These are phyloP conservation scores for Platycheirus albimanus DNA, from an alignment of 2,888 invertebrate genomes.

Conservation along the genomic window DNA sequence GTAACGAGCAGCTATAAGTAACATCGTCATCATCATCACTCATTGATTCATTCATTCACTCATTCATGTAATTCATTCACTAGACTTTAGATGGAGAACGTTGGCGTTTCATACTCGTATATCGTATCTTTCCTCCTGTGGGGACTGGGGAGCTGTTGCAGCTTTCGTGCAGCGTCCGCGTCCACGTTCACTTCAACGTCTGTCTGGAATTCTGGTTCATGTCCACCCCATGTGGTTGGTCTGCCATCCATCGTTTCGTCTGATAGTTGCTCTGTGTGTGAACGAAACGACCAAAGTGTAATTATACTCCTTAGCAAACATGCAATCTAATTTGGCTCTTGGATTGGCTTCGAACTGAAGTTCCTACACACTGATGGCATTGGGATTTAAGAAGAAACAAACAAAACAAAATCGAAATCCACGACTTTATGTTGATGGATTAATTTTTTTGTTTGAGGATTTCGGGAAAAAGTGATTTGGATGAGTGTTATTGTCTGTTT, in stretches of 20 bases:
- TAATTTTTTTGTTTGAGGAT: constrained; percentile 16
- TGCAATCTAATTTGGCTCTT: constrained; percentile 60
- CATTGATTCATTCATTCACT: constrained; percentile 69
- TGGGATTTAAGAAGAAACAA: constrained; percentile 39
- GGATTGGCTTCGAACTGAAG: constrained; percentile 18
- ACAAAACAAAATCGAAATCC: constrained; percentile 32
- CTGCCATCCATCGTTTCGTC: constrained; percentile 39
- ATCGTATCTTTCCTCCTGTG: constrained; percentile 24
- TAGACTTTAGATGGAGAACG: constrained; percentile 33
- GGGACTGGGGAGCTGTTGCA: constrained; percentile 37
- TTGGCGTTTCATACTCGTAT: constrained; percentile 56
- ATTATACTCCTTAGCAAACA: constrained; percentile 66
- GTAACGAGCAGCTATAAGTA: constrained; percentile 54
- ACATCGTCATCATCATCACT: constrained; percentile 61
- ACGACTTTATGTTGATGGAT: constrained; percentile 45
- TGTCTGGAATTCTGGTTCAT: constrained; percentile 63
- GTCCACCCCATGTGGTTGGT: constrained; percentile 68
- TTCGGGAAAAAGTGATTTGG: constrained; percentile 11
- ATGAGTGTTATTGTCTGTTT: constrained; percentile 15
- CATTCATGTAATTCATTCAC: constrained; percentile 67
- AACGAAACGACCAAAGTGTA: constrained; percentile 47
- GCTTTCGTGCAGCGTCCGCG: constrained; percentile 20
- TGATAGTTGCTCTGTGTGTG: constrained; percentile 9
- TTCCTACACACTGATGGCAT: neutral
- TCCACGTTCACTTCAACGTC: constrained; percentile 26